These are phyloP conservation scores for Achroia grisella DNA, from an alignment of 1,140 invertebrate species.

Conservation along the genomic window DNA sequence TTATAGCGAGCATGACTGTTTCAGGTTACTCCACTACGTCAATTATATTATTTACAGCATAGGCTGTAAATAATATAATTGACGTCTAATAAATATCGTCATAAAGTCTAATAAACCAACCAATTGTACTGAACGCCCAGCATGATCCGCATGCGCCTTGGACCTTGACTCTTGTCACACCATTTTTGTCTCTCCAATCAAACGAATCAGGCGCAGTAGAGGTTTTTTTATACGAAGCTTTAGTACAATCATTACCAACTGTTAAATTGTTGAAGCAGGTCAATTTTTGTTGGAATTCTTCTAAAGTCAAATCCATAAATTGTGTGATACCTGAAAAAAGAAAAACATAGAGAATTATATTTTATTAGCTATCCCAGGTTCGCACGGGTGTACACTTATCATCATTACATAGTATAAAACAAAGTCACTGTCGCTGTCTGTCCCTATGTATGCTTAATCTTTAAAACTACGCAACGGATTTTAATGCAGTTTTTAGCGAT, in stretches of 20 bases:
- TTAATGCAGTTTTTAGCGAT: too few relatives aligned
- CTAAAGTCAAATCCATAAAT: neutral
- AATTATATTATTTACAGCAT: too few relatives aligned
- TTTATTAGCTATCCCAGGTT: too few relatives aligned
- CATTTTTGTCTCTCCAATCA: constrained; percentile 3
- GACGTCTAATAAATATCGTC: too few relatives aligned
- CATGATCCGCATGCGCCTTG: constrained; percentile 4
- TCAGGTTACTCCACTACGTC: too few relatives aligned
- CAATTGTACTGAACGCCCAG: constrained; percentile 4
- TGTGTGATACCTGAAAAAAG: neutral
- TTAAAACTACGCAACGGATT: too few relatives aligned
- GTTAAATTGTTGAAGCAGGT: neutral
- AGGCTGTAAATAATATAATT: too few relatives aligned
- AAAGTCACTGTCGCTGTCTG: too few relatives aligned
- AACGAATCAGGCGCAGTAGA: neutral
- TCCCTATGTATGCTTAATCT: too few relatives aligned
- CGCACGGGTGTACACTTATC: too few relatives aligned
- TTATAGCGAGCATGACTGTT: too few relatives aligned
- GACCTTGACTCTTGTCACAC: neutral
- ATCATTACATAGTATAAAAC: too few relatives aligned
- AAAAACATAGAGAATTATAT: neutral
- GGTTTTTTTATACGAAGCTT: neutral
- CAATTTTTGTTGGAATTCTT: neutral
- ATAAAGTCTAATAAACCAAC: constrained; percentile 2
- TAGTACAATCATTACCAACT: neutral